Evolutionary conservation across 2,797 vertebrate genomes (phyloP).

Genomic region (Melanotaenia boesemani): DNA sequence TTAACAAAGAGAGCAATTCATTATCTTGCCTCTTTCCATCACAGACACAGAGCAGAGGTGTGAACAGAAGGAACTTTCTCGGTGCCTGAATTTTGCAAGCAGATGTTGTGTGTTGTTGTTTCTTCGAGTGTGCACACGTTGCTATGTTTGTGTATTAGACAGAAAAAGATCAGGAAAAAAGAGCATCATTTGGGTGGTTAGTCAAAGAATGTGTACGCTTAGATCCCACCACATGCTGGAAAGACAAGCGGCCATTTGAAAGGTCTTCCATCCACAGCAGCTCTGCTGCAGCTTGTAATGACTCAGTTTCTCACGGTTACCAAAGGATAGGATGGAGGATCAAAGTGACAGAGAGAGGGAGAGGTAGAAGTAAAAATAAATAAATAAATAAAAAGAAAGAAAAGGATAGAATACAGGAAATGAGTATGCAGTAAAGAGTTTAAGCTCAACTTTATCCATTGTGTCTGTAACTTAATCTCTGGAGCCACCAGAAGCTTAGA

Average conservation of each 20-base stretch:
- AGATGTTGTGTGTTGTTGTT: constrained; percentile 70
- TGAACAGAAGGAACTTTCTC: constrained; percentile 77
- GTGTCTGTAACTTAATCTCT: constrained; percentile 71
- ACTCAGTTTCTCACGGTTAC: constrained; percentile 61
- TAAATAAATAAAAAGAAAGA: not conserved
- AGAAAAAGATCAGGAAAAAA: constrained; percentile 44
- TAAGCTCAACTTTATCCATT: constrained; percentile 71
- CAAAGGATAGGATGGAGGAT: constrained; percentile 53
- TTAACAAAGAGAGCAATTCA: constrained; percentile 64
- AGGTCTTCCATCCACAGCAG: constrained; percentile 41
- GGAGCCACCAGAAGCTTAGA: constrained; percentile 63
- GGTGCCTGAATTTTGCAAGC: constrained; percentile 66
- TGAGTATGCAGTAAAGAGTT: constrained; percentile 65
- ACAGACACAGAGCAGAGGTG: constrained; percentile 38
- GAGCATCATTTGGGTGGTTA: constrained; percentile 48
- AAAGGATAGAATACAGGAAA: constrained; percentile 53
- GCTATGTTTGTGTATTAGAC: constrained; percentile 24
- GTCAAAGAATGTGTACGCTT: constrained; percentile 46
- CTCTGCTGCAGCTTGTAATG: constrained; percentile 40
- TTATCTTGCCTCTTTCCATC: constrained; percentile 52
- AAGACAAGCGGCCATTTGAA: constrained; percentile 54
- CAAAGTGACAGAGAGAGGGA: constrained; percentile 50
- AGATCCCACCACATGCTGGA: constrained; percentile 47
- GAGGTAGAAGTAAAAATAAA: constrained; percentile 35
- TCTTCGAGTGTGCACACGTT: not conserved